Evolutionary conservation across 2,797 vertebrate species (phyloP).

Genomic region (Poeciliopsis infans): DNA sequence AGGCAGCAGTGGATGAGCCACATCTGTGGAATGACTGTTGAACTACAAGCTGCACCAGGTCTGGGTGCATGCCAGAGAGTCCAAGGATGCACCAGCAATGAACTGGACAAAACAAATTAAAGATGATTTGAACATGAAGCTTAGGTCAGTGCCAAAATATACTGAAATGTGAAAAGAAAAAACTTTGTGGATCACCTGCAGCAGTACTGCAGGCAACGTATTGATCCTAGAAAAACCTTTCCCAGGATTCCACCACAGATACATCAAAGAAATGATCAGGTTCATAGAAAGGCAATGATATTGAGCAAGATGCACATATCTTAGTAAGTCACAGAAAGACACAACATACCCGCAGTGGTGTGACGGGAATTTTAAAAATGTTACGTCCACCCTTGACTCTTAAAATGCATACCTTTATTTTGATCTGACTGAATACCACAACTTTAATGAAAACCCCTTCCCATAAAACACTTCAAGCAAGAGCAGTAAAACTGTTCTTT

Average conservation of each 20-base stretch:
- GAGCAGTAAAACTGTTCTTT: conserved; percentile 5
- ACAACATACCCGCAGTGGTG: background rate
- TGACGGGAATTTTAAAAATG: background rate
- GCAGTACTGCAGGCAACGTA: background rate
- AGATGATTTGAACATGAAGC: background rate
- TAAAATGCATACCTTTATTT: background rate
- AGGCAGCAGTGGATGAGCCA: background rate
- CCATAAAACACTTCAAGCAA: background rate
- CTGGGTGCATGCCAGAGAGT: background rate
- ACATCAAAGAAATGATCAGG: background rate
- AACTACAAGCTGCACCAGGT: background rate
- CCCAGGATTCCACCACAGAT: background rate
- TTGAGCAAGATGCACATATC: background rate
- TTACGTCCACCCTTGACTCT: background rate
- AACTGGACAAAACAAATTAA: background rate
- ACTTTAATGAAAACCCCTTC: background rate
- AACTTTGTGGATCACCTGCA: background rate
- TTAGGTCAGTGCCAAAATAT: background rate
- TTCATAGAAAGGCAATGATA: background rate
- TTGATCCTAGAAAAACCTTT: background rate
- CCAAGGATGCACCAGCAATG: no score
- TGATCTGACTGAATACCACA: background rate
- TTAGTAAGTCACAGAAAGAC: background rate
- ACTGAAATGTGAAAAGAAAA: background rate
- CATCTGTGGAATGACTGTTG: background rate